Conservation (phyloP, 2,888 invertebrate species). For the Tenthredo livida region DNA sequence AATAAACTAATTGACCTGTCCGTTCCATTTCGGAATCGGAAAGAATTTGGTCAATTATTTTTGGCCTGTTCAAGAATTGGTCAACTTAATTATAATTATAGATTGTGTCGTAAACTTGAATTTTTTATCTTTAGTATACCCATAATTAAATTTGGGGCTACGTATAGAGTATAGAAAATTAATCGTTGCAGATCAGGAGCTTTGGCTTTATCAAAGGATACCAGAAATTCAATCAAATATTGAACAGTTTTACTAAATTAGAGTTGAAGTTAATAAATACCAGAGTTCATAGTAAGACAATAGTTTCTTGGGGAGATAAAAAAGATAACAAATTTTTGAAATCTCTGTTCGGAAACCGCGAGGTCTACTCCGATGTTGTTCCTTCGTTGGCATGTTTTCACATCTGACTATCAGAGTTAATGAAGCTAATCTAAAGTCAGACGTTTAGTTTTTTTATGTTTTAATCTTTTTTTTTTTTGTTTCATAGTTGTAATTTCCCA, state of each 20-base stretch:
- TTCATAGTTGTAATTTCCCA: background rate
- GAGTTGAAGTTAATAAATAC: background rate
- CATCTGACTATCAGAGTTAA: background rate
- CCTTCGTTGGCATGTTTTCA: background rate
- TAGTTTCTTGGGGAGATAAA: background rate
- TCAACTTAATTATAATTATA: background rate
- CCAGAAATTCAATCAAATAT: background rate
- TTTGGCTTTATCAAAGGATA: background rate
- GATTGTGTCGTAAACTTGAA: background rate
- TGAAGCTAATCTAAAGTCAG: background rate
- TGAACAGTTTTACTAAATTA: background rate
- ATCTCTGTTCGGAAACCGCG: background rate
- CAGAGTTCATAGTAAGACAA: background rate
- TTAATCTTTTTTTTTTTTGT: no score
- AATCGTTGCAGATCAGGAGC: no score
- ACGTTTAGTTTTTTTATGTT: background rate
- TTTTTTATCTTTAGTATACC: background rate
- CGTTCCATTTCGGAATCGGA: background rate
- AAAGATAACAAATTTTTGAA: background rate
- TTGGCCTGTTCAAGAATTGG: background rate
- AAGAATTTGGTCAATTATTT: background rate
- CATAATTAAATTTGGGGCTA: background rate
- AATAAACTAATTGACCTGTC: background rate
- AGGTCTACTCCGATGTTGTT: background rate
- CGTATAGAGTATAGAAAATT: background rate